Evolutionary conservation across 2,797 vertebrate species (phyloP), one percentile per base, ranked within the genome.

Genomic region (Paramormyrops hopkinsi): DNA sequence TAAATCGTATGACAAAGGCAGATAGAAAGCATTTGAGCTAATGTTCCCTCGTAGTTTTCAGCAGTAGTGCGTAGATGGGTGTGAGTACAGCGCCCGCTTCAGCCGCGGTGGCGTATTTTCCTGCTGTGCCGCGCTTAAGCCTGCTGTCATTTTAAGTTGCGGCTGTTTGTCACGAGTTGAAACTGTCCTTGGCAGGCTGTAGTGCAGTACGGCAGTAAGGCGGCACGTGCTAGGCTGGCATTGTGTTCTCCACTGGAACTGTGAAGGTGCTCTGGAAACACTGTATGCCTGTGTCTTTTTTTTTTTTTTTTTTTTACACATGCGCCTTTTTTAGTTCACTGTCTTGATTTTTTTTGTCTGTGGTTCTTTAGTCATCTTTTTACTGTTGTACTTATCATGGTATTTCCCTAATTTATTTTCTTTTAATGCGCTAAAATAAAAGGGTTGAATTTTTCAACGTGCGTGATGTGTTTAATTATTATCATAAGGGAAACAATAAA

Each of bases 381-480:
- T 88, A 41, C 54, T 48, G 37, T 87, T 87, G 65, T 88, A 48
- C 82, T 89, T 90, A 88, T 92, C 91, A 84, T 90, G 88, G 33
- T 91, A 85, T 90, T 89, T 87, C 65, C 76, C 89, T 92, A 92
- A 93, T 93, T 93, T 93, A 93, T 93, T 93, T 91, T 91, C 88
- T 89, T 89, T 84, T 92, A 90, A 93, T 89, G 89, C 90, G 89
- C 86, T 91, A 85, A 65, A 93, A 92, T 93, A 93, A 93, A 93
- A 90, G 86, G 76, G 88, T 48, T 87, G 89, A 69, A 87, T 22
- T 89, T 90, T 90, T 88, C 41, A 48, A 48, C n/a, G 9, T 22
- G 79, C 46, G 54, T 50, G 25, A 11, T 89, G 48, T 89, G 50
- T 54, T 84, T 87, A 29, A 48, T 87, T 50, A 22, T 88, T 79